Evolutionary conservation across 2,113 vertebrate species (phyloP), one percentile per base, ranked within the genome.

Genomic region (Pica pica): DNA sequence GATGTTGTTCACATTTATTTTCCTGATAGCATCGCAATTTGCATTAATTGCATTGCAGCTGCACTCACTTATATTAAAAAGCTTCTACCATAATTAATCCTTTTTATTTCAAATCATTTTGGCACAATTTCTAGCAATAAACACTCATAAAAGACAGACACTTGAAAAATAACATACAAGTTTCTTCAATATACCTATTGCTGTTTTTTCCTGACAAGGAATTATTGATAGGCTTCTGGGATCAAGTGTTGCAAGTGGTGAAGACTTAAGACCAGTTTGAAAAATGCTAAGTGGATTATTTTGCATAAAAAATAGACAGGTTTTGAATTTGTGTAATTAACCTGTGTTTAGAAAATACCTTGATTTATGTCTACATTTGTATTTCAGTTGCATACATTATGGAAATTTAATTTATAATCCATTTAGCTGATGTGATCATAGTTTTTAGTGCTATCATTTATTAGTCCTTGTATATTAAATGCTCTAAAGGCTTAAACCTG

Each of bases 1-100:
- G 97, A 96, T 97, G 98, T 98, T 97, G 98, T 92, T 98, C 98
- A 97, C 98, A 98, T 98, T 98, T 98, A 98, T 98, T 98, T 98
- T 98, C 98, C 97, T 98, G 98, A 98, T 98, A 98, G 99, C 94
- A 95, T 97, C 97, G 96, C 98, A 97, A 99, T 99, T 98, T 99
- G 98, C 98, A 99, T 99, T 99, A 99, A 99, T 99, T 99, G 98
- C 98, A 95, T 98, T 98, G 98, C 98, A 97, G 98, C 98, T 98
- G 99, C 99, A 99, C 99, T 99, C 98, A 99, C 98, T 99, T 99
- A 99, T 99, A 99, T 99, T 99, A 99, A 99, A 99, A 99, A 98
- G 98, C 98, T 97, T 98, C 97, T 98, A 95, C 98, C 96, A 97
- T 98, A 99, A 99, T 99, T 99, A 99, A 99, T 99, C 98, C 98